A percentile compares a stretch with the other conserved stretches of the same genome.
Evolutionary conservation across 2,888 invertebrate species (phyloP).

Genomic region (Tenthredo amoena): DNA sequence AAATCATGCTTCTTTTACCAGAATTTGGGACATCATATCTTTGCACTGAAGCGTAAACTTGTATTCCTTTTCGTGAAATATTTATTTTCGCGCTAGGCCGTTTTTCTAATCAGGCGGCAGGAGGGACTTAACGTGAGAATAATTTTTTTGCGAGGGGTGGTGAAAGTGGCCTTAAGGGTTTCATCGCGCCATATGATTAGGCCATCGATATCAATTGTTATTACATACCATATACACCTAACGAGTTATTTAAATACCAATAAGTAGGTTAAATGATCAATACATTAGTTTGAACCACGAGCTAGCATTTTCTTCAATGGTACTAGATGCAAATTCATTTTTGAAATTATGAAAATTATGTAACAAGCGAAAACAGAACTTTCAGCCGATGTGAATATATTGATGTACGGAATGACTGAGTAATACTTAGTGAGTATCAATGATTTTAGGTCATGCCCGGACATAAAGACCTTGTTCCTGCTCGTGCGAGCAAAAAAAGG

Average conservation of each 20-base stretch:
- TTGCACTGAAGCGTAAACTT: too few species aligned
- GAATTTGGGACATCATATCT: too few species aligned
- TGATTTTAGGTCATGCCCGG: slow-evolving; percentile 69
- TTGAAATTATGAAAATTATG: background rate
- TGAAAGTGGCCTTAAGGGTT: background rate
- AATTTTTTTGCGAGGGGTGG: background rate
- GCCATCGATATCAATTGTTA: background rate
- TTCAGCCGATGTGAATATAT: background rate
- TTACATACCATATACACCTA: too few species aligned
- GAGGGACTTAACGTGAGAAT: background rate
- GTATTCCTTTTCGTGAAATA: too few species aligned
- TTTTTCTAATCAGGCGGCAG: background rate
- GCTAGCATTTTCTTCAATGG: background rate
- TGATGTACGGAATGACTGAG: background rate
- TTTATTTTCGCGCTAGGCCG: too few species aligned
- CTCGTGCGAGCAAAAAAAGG: slow-evolving; percentile 75
- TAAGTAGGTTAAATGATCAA: background rate
- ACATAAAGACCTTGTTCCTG: slow-evolving; percentile 72
- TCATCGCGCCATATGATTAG: background rate
- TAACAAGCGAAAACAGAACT: background rate
- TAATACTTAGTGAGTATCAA: background rate
- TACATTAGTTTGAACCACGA: background rate
- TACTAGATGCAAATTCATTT: background rate
- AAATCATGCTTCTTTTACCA: too few species aligned
- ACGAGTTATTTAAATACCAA: background rate